Percentiles rank a stretch among this genome's conserved stretches.
Evolutionary conservation across 1,140 invertebrate species (phyloP).

Genomic region (Sitodiplosis mosellana): DNA sequence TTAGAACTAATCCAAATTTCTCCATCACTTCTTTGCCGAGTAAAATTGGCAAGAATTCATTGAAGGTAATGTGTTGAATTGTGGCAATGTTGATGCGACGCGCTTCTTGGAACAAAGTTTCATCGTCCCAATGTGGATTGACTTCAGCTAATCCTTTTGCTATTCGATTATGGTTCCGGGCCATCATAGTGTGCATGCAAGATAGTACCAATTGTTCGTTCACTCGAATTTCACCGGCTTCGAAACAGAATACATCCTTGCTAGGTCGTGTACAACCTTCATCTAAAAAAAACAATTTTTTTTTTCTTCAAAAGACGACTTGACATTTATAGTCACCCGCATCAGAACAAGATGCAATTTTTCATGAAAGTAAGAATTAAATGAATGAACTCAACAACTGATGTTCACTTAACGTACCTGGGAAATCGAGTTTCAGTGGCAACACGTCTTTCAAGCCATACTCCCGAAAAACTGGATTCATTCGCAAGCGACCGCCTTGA

Average conservation of each 20-base stretch:
- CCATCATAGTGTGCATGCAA: constrained; percentile 81
- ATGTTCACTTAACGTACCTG: no score
- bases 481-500: constrained; percentile 56
- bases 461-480: constrained; percentile 75
- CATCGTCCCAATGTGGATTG: constrained; percentile 91
- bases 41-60: constrained; percentile 85
- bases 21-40: constrained; percentile 86
- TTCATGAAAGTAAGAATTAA: no score
- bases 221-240: constrained; percentile 81
- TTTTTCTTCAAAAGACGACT: no score
- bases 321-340: no score
- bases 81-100: constrained; percentile 75
- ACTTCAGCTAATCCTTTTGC: constrained; percentile 54
- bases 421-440: constrained; percentile 74
- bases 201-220: constrained; percentile 82
- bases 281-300: no score
- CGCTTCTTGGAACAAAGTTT: constrained; percentile 83
- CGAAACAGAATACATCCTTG: constrained; percentile 77
- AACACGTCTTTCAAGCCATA: constrained; percentile 76
- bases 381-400: no score
- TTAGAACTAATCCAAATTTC: constrained; percentile 67
- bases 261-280: constrained; percentile 83
- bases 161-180: constrained; percentile 70
- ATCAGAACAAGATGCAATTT: no score
- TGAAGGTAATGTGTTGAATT: constrained; percentile 86